Evolutionary conservation across 2,113 vertebrate species (phyloP).

Genomic region (Mormyrus iriodes): DNA sequence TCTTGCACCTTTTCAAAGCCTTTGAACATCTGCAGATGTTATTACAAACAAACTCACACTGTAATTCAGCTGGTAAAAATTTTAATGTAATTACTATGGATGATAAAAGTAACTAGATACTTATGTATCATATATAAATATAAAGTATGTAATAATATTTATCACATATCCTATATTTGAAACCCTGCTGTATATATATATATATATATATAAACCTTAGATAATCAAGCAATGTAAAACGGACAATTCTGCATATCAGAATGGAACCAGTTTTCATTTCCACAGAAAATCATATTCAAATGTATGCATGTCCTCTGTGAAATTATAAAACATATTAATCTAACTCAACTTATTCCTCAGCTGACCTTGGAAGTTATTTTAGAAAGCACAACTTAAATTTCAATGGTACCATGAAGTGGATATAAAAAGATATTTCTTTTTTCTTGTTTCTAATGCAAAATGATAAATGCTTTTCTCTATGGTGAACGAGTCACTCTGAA

Average conservation of each 20-base stretch:
- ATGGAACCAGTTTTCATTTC: neutral
- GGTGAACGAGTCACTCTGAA: neutral
- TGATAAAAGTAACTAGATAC: neutral
- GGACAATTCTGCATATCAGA: neutral
- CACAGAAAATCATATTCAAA: neutral
- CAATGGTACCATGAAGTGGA: neutral
- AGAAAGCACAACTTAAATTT: neutral
- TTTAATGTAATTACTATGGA: neutral
- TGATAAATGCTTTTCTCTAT: neutral
- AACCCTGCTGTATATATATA: neutral
- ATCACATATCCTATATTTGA: neutral
- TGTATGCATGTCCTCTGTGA: neutral
- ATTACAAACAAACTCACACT: neutral
- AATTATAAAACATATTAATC: neutral
- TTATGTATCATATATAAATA: neutral
- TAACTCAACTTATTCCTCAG: neutral
- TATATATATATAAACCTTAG: neutral
- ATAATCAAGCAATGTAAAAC: neutral
- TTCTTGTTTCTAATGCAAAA: neutral
- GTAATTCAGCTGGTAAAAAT: neutral
- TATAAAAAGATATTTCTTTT: neutral
- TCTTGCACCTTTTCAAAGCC: conserved; percentile 81
- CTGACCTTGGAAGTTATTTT: neutral
- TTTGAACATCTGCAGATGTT: conserved; percentile 80
- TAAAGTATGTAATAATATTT: neutral